Base-by-base conservation (phyloP, 2,113 vertebrate species). In the Struthio camelus region DNA sequence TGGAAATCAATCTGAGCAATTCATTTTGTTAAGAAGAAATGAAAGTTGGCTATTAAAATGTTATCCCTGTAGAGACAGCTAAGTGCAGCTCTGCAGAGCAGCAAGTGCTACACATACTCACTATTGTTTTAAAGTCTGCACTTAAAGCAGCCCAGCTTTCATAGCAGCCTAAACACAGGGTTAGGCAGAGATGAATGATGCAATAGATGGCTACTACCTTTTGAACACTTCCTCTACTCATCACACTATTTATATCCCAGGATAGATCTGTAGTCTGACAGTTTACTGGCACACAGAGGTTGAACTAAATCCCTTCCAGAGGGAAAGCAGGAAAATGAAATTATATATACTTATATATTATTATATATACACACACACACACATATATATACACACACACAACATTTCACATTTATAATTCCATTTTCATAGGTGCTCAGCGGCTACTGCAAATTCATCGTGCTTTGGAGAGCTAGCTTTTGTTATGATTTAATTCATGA, bases 311-410 rank as follows among this genome's bases (percentile, higher is more conserved):
- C 73, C 11, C 30, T 62, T 84, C 24, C 40, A 34, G 11, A 79
- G 18, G 14, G 75, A 18, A 3, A 66, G 19, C 4, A 48, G 23
- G 28, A 9, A 80, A 40, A 50, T 40, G 83, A 82, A 85, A 28
- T 16, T 18, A 58, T 32, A 32, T 32, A 58, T 58, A 32, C n/a
- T n/a, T n/a, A n/a, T n/a, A n/a, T n/a, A n/a, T n/a, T n/a, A n/a
- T n/a, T 32, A 32, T 18, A 46, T 32, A 58, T 18, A 59, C 19
- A 58, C 20, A 58, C 5, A 77, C 10, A 0, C 0, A 30, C n/a
- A n/a, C n/a, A 32, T 32, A 32, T 18, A 46, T 32, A 58, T 18
- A 59, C 19, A 58, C 20, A 58, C 5, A 77, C 10, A 0, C 0
- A 30, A 77, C 10, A 64, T 81, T 92, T 83, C 50, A 95, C 24